These are phyloP conservation scores for Theristus sp. DNA, from an alignment of 2,888 invertebrate species.

Conservation along the genomic window DNA sequence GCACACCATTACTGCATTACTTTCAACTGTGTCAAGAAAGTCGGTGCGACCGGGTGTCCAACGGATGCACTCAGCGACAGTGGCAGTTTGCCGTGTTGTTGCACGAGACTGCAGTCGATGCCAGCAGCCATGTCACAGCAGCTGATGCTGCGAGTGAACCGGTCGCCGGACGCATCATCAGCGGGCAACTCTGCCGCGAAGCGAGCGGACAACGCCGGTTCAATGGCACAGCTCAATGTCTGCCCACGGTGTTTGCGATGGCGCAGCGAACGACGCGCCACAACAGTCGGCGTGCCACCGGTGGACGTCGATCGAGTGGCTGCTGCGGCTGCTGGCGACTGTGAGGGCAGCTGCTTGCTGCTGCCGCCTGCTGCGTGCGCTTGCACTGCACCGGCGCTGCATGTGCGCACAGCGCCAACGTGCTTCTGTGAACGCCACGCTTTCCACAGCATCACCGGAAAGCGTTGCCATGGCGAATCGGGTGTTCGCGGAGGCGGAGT, in stretches of 20 bases:
- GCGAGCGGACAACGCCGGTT: background rate
- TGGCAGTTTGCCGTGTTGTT: background rate
- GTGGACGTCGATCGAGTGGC: background rate
- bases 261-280: background rate
- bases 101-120: too few relatives aligned
- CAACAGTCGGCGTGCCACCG: background rate
- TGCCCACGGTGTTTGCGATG: too few relatives aligned
- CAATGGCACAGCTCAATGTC: background rate
- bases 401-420: background rate
- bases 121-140: constrained; percentile 10
- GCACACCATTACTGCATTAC: background rate
- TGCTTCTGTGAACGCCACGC: background rate
- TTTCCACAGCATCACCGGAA: constrained; percentile 8
- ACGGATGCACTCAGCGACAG: background rate
- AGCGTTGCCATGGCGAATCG: constrained; percentile 9
- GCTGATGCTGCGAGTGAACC: constrained; percentile 8
- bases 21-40: background rate
- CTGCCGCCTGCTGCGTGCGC: background rate
- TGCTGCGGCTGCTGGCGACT: background rate
- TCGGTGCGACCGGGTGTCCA: background rate
- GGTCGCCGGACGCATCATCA: background rate
- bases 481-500: constrained; percentile 6
- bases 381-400: background rate
- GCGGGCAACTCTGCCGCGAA: background rate
- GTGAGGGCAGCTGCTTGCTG: too few relatives aligned